Evolutionary conservation across 2,888 invertebrate species (phyloP), one percentile per base, ranked within the genome.

Genomic region (Conops quadrifasciatus): DNA sequence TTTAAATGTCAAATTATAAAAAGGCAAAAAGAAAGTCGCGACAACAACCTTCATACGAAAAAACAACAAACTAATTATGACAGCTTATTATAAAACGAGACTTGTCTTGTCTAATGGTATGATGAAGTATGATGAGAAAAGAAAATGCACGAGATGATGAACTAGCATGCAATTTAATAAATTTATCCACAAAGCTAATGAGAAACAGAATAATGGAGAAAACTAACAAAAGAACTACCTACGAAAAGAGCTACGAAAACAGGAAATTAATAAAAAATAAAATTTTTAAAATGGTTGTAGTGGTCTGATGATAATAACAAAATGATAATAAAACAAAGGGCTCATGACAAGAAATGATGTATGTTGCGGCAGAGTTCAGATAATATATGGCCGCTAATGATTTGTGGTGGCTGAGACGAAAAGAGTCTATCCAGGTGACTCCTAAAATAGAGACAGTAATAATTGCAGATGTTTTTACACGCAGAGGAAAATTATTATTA

Each of bases 11-110:
- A 49, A 16, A 16, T 19, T 3, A 16, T 30, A 60, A 60, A 60
- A n/a, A 30, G 26, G 4, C 9, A 30, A n/a, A 60, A 28, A 26
- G 19, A 62, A 59, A 59, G 9, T 2, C 11, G 15, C 43, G 7
- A 62, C 62, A 36, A 62, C n/a, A 62, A 43, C 62, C 13, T 16
- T 47, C 19, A 63, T 47, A 64, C 24, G 49, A 47, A 15, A 2
- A 66, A 28, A 66, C 43, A 1, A 51, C 65, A 24, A 64, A 69
- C 62, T 69, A 58, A 67, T 67, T 67, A 70, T 72, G 72, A 72
- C 72, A 72, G 66, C 62, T 70, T 62, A 60, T 64, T 49, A 49
- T 43, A 45, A 64, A 28, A 26, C 21, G 24, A n/a, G 47, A 5
- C 28, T 45, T 19, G 45, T 63, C 21, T n/a, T 45, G 45, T 63